Evolutionary conservation across 1,140 invertebrate species (phyloP).

Genomic region (Drosophila varians): DNA sequence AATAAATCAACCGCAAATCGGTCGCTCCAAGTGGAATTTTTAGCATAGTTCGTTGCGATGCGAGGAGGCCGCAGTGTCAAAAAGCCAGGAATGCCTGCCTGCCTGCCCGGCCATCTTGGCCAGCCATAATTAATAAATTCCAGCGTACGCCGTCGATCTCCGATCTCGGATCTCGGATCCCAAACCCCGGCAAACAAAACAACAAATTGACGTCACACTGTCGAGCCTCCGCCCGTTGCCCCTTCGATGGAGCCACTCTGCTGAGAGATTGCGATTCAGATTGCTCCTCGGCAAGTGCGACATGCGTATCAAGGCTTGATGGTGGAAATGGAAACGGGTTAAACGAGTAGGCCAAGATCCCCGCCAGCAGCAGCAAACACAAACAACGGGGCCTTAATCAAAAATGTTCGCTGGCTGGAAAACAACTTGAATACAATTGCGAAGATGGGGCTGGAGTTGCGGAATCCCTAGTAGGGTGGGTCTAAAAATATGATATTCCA

Average conservation of each 20-base stretch:
- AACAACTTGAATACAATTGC: slow-evolving; percentile 20
- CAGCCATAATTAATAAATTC: slow-evolving; percentile 78
- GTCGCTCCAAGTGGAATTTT: slow-evolving; percentile 65
- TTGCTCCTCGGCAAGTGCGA: slow-evolving; percentile 65
- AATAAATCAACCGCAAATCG: slow-evolving; percentile 75
- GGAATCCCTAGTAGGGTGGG: neutral
- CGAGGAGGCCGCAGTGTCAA: slow-evolving; percentile 32
- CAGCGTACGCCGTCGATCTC: slow-evolving; percentile 63
- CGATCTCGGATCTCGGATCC: slow-evolving; percentile 2
- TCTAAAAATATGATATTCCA: neutral
- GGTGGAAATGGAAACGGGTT: slow-evolving; percentile 55
- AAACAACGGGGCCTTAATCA: slow-evolving; percentile 42
- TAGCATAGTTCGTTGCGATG: slow-evolving; percentile 44
- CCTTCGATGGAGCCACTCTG: neutral
- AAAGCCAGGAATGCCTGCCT: slow-evolving; percentile 30
- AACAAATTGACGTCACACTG: slow-evolving; percentile 78
- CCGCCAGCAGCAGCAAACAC: slow-evolving; percentile 30
- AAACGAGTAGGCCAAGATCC: slow-evolving; percentile 50
- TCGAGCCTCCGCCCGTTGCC: slow-evolving; percentile 9
- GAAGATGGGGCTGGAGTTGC: slow-evolving; percentile 13
- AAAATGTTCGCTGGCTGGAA: slow-evolving; percentile 20
- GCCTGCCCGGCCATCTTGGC: slow-evolving; percentile 26
- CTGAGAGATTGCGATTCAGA: slow-evolving; percentile 3
- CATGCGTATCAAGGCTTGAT: slow-evolving; percentile 61
- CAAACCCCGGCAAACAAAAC: slow-evolving; percentile 33